Evolutionary conservation across 2,888 invertebrate species (phyloP), one percentile per base, ranked within the genome.

Genomic region (Nebria brevicollis): DNA sequence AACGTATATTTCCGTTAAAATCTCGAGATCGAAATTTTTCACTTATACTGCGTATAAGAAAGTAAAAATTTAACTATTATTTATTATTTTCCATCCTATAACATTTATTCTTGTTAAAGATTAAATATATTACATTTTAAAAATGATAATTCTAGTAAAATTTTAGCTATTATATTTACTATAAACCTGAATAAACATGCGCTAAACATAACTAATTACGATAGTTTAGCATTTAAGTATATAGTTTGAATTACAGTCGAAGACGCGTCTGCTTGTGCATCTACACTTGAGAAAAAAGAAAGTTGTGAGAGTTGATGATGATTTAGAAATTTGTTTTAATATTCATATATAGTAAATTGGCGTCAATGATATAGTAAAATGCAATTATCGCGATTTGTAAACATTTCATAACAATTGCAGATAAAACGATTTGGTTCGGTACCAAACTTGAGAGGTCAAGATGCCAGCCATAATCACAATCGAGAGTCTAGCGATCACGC

Each of bases 381-480:
- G 54, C 13, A 54, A 54, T 54, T 54, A 54, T 11, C 13, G 54
- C 13, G 1, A 11, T 54, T 54, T 54, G 0, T 43, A 43, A 80
- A 15, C 26, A 73, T 11, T n/a, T 75, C 72, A 43, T 72, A 54
- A 54, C 54, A 54, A 34, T 84, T 85, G 83, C 86, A 90, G 86
- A 86, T 90, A 82, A 93, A 94, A 87, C 90, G 92, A 84, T 95
- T 93, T 87, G 94, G 93, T 75, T 95, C 95, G 75, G 95, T 95
- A 86, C 95, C 95, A 20, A 95, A 95, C 88, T 89, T 95, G 65
- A 86, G 89, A 41, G 85, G 84, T 87, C 86, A 87, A 85, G 73
- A 82, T 77, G 84, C 83, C 79, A 89, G 89, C 82, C 90, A 90
- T 70, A 79, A 83, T 77, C 81, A 82, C 70, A 83, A 83, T 43